Evolutionary conservation across 2,797 vertebrate species (phyloP), one percentile per base, ranked within the genome.

Genomic region (Brotula barbata): DNA sequence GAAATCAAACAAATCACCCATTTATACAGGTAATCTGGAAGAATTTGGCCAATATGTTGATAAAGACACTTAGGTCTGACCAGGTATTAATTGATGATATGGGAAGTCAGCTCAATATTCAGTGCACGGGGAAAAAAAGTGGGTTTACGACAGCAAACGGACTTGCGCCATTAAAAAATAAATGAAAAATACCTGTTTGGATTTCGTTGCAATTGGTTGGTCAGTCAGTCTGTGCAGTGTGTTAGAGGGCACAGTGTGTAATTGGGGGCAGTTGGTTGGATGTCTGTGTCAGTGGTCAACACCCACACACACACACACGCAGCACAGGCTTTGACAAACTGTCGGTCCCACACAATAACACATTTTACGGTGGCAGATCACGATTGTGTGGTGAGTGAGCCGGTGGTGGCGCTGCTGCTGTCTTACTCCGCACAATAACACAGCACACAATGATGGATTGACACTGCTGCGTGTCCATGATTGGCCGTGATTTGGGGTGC

Each of bases 41-140:
- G 76, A 78, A 81, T 56, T 6, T 81, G 58, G 56, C 64, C 10
- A 22, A 46, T 78, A 52, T 63, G 78, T 82, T 71, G 76, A 52
- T 49, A 68, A 31, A 66, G 37, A 71, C 54, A 60, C 1, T 14
- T 75, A 79, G 83, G 75, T 75, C 16, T 6, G 13, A 58, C 53
- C 75, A 60, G 62, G 86, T 85, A 52, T 41, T 82, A 86, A 91
- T 73, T 70, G 83, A 89, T 87, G 80, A 87, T 78, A 70, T 59
- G 60, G 60, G 70, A 45, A 34, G 60, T 33, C 37, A 34, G 58
- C 71, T 72, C 63, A 84, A 85, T 76, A 77, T 84, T 73, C 71
- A 75, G 58, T 68, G 69, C 25, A 7, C 45, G 20, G 36, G 55
- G 37, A 64, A 34, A 63, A n/a, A n/a, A n/a, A n/a, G n/a, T 16